Evolutionary conservation across 2,888 invertebrate species (phyloP).

Genomic region (Epsilonema sp.): DNA sequence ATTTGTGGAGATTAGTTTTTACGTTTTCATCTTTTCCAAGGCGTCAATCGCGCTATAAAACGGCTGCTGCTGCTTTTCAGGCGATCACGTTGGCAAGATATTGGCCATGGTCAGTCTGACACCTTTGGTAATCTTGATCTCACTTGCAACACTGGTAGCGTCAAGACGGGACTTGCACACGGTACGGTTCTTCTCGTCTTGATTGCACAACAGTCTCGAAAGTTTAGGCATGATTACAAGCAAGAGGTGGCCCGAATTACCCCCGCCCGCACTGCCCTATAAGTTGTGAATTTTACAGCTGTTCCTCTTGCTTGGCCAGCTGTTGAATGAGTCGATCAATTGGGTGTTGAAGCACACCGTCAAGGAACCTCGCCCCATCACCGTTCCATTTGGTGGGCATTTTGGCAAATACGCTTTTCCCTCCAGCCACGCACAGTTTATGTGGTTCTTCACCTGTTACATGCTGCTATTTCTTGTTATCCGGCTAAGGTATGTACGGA

Average conservation of each 20-base stretch:
- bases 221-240: no score
- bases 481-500: no score
- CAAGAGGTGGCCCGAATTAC: no score
- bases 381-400: slow-evolving; percentile 11
- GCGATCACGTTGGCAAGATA: slow-evolving; percentile 58
- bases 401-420: slow-evolving; percentile 48
- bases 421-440: slow-evolving; percentile 70
- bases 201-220: no score
- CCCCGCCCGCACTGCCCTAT: no score
- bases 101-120: slow-evolving; percentile 59
- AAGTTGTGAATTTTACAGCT: slow-evolving; percentile 43
- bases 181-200: slow-evolving; percentile 42
- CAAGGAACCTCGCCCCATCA: slow-evolving; percentile 51
- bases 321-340: slow-evolving; percentile 56
- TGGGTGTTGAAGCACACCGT: slow-evolving; percentile 58
- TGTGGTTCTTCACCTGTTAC: slow-evolving; percentile 73
- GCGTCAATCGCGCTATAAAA: no score
- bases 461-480: slow-evolving; percentile 61
- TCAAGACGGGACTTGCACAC: slow-evolving; percentile 77
- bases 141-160: slow-evolving; percentile 59
- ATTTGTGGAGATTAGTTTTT: no score
- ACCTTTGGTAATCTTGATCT: slow-evolving; percentile 60
- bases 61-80: slow-evolving; percentile 39
- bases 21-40: no score
- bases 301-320: slow-evolving; percentile 55